Evolutionary conservation across 2,888 invertebrate species (phyloP).

Genomic region (Spisula subtruncata): DNA sequence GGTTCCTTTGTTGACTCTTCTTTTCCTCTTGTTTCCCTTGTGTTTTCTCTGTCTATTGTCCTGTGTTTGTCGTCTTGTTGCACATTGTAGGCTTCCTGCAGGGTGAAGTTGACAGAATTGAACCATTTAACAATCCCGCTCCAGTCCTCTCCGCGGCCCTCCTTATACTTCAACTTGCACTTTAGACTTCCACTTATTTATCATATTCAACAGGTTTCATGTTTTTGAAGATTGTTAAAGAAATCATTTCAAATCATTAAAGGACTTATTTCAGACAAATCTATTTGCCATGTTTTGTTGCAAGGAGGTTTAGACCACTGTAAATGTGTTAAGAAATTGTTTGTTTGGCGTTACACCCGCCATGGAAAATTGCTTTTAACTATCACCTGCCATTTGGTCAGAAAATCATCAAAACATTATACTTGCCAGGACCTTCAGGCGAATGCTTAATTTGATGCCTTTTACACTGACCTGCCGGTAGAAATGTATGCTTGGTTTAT

Average conservation of each 20-base stretch:
- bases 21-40: neutral
- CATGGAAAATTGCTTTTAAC: too few species aligned
- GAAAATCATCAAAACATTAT: too few species aligned
- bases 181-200: neutral
- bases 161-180: neutral
- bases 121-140: neutral
- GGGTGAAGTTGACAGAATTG: neutral
- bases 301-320: neutral
- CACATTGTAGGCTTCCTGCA: neutral
- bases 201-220: neutral
- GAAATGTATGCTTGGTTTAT: too few species aligned
- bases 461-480: too few species aligned
- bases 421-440: too few species aligned
- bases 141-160: neutral
- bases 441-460: too few species aligned
- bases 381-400: too few species aligned
- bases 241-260: neutral
- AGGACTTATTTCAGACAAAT: neutral
- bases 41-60: constrained; percentile 3
- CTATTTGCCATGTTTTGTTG: neutral
- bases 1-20: neutral
- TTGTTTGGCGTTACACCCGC: too few species aligned
- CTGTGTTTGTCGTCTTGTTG: neutral
- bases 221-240: neutral
- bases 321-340: neutral